These are phyloP conservation scores for Magallana nippona DNA, from an alignment of 2,888 invertebrate genomes.

Conservation along the genomic window DNA sequence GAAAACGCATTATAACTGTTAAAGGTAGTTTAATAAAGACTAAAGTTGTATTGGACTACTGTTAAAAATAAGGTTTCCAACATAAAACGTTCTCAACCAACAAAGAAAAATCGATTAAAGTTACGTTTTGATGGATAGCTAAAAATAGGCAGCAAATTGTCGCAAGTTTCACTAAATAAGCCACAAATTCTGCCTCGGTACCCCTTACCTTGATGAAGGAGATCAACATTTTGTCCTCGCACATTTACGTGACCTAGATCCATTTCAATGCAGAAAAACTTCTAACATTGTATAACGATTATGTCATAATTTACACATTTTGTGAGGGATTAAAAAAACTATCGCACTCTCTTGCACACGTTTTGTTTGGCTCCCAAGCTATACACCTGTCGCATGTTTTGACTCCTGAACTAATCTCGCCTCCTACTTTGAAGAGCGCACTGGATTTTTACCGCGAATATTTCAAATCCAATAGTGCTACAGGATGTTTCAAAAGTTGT, in stretches of 20 bases:
- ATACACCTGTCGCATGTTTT: slow-evolving; percentile 21
- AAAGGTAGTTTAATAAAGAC: too few relatives aligned
- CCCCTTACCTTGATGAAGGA: slow-evolving; percentile 57
- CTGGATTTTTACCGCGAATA: background rate
- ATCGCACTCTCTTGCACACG: background rate
- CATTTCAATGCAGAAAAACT: slow-evolving; percentile 45
- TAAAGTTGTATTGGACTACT: too few relatives aligned
- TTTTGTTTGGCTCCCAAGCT: background rate
- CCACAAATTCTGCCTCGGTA: too few relatives aligned
- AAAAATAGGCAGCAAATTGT: too few relatives aligned
- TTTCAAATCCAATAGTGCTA: background rate
- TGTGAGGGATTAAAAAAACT: background rate
- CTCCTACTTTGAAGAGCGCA: background rate
- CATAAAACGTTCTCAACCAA: background rate
- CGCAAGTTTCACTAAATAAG: too few relatives aligned
- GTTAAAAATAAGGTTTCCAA: too few relatives aligned
- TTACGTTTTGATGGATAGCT: too few relatives aligned
- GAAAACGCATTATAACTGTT: too few relatives aligned
- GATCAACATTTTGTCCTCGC: slow-evolving; percentile 57
- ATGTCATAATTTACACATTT: background rate
- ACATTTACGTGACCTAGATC: slow-evolving; percentile 56
- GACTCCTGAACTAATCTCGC: background rate
- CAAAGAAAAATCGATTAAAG: too few relatives aligned
- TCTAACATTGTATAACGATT: background rate
- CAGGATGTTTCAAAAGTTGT: background rate